Percentiles rank a stretch among this genome's conserved stretches.
Conservation (phyloP, 2,113 vertebrate genomes). For the Microcebus murinus region DNA sequence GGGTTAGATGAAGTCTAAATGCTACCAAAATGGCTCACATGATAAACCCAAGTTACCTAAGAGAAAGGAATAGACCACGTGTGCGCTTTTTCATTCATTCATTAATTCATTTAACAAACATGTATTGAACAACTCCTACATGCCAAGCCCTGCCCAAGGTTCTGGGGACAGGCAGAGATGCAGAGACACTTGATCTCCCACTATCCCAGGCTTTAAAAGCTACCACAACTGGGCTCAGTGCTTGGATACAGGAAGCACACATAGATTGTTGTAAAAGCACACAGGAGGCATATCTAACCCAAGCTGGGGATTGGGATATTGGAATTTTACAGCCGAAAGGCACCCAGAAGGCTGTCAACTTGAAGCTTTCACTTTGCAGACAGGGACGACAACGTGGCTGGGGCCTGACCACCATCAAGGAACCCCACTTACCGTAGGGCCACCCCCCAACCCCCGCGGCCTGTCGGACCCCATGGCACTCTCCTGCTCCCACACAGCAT, state of each 20-base stretch:
- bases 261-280: rapidly evolving
- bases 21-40: not conserved
- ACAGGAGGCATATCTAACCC: not conserved
- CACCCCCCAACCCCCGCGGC: not conserved
- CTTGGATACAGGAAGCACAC: not conserved
- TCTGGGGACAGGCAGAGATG: not conserved
- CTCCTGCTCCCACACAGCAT: too few relatives aligned
- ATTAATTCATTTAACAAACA: not conserved
- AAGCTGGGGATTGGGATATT: not conserved
- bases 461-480: too few relatives aligned
- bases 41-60: not conserved
- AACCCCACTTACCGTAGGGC: not conserved
- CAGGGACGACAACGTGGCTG: not conserved
- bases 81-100: not conserved
- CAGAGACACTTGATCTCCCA: not conserved
- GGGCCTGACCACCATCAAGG: not conserved
- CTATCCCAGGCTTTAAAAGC: not conserved
- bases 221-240: not conserved
- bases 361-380: not conserved
- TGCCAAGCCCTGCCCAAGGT: not conserved
- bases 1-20: not conserved
- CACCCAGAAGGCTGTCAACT: not conserved
- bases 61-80: not conserved
- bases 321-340: not conserved
- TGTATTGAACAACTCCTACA: not conserved